Conservation (phyloP, 2,797 vertebrate genomes). For the Silurus aristotelis region DNA sequence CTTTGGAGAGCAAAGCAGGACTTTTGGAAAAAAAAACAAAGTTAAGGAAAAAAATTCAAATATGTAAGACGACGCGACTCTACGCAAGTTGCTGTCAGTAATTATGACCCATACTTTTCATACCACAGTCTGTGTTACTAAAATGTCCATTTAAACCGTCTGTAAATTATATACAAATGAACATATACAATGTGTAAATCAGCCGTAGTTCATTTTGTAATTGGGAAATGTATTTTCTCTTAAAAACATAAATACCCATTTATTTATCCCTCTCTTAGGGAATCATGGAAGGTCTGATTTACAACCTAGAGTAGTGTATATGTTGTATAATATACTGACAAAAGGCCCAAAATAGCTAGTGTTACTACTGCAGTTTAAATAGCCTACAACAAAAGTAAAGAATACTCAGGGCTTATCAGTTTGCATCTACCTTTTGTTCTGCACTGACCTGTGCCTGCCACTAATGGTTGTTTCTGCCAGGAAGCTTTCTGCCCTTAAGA, state of each 20-base stretch:
- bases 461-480: constrained; percentile 3
- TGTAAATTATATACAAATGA: background rate
- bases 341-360: background rate
- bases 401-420: constrained; percentile 9
- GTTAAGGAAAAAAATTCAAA: constrained; percentile 38
- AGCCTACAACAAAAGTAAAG: background rate
- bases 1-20: background rate
- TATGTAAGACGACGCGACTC: background rate
- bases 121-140: background rate
- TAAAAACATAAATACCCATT: background rate
- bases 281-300: background rate
- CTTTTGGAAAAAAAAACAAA: background rate
- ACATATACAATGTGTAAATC: background rate
- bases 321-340: background rate
- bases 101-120: background rate
- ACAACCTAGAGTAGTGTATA: background rate
- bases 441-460: background rate
- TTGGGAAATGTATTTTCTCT: background rate
- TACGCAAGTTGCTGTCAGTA: background rate
- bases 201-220: background rate
- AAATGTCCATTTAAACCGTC: background rate
- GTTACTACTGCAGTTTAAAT: background rate
- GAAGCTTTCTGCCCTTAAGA: background rate
- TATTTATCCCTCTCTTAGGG: background rate
- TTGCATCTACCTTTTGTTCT: background rate